phyloP scores from a whole-genome alignment of 2,113 vertebrate genomes.

The Pygoscelis adeliae region DNA sequence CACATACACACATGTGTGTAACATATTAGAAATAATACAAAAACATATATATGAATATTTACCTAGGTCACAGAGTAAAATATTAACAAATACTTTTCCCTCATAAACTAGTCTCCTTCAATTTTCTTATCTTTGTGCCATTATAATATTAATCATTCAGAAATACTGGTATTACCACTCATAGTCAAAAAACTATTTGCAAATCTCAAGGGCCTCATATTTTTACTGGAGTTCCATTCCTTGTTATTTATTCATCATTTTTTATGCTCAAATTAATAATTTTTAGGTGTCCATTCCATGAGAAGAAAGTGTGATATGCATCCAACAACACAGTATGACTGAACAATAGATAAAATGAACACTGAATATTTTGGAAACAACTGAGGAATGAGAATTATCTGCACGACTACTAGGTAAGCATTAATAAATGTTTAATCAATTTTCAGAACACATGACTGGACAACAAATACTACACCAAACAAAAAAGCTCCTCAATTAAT shows the following conservation, averaged over 20 bases:
- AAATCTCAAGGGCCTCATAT: not conserved
- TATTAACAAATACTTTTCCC: not conserved
- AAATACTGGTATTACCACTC: not conserved
- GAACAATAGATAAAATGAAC: not conserved
- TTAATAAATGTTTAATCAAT: not conserved
- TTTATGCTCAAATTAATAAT: not conserved
- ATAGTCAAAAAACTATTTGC: not conserved
- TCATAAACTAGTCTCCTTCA: not conserved
- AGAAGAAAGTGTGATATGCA: not conserved
- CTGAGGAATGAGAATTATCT: not conserved
- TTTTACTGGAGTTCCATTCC: not conserved
- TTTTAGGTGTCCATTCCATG: not conserved
- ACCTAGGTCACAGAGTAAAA: not conserved
- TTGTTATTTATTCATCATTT: not conserved
- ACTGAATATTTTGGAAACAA: not conserved
- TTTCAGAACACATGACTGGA: not conserved
- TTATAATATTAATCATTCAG: not conserved
- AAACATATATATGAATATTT: not conserved
- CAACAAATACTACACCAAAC: not conserved
- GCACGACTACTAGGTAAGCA: not conserved
- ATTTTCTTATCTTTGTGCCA: not conserved
- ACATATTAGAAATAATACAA: not conserved
- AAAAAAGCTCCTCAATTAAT: not conserved
- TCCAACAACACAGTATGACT: not conserved
- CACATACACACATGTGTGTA: not conserved